These are phyloP conservation scores for Hycleus phaleratus DNA, from an alignment of 1,140 invertebrate species.

Conservation along the genomic window DNA sequence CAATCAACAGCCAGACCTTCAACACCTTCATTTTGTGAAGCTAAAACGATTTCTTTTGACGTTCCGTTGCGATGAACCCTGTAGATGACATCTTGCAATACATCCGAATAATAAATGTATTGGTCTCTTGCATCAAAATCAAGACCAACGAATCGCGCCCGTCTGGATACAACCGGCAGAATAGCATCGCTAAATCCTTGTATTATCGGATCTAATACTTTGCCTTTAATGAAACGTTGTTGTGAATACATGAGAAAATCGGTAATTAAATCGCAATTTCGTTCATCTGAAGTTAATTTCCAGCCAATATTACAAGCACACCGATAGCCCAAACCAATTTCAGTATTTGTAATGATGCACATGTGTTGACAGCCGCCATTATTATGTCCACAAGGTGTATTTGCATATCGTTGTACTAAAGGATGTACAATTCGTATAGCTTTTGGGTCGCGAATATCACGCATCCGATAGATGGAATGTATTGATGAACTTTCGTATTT, in stretches of 20 bases:
- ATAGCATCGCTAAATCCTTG: constrained; percentile 93
- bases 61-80: constrained; percentile 83
- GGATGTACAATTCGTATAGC: constrained; percentile 76
- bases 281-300: constrained; percentile 63
- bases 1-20: constrained; percentile 96
- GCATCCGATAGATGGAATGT: constrained; percentile 70
- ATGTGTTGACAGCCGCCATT: constrained; percentile 92
- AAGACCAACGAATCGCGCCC: constrained; percentile 92
- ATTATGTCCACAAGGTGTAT: constrained; percentile 83
- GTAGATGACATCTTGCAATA: constrained; percentile 94
- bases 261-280: constrained; percentile 75
- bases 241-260: constrained; percentile 97
- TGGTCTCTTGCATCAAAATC: constrained; percentile 90
- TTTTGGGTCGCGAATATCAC: constrained; percentile 72
- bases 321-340: constrained; percentile 76
- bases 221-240: constrained; percentile 93
- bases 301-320: constrained; percentile 94
- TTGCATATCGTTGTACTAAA: constrained; percentile 63
- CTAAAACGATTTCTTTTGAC: constrained; percentile 82
- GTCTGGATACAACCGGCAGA: constrained; percentile 76
- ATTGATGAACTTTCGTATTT: constrained; percentile 77
- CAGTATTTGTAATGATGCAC: constrained; percentile 83
- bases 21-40: constrained; percentile 94
- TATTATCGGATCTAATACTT: constrained; percentile 81
- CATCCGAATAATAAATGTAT: constrained; percentile 95